Base-by-base conservation (phyloP, 2,797 vertebrate genomes). In the Oceanodroma leucorhoa region DNA sequence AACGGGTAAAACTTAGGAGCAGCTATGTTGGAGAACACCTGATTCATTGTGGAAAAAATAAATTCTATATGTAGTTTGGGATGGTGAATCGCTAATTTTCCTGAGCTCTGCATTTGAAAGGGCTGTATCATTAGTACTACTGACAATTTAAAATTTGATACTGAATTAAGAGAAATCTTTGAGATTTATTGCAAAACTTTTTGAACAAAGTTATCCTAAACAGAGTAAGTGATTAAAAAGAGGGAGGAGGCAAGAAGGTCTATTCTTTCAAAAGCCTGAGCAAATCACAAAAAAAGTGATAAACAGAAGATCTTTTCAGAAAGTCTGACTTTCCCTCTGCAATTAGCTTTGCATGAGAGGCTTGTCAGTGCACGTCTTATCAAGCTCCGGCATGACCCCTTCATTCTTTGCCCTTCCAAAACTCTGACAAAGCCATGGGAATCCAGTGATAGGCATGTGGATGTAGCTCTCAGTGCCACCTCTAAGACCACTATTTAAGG, bases 221-320 rank as follows among this genome's bases (percentile, higher is more conserved):
- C 19, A 55, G 48, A 80, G 14, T 14, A 12, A 73, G 30, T 45
- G 43, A 69, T 48, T 73, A 72, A 77, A 79, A 89, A 24, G 43
- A 78, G 15, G 15, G 30, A 89, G 87, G 29, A 70, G 40, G 34
- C 26, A 66, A 86, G 46, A 79, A 46, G 24, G 64, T 83, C 62
- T 79, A 9, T 89, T 69, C 62, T 88, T 72, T 90, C 57, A 90
- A 94, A 92, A 83, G 70, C 87, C 27, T 67, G 13, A 79, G 22
- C 8, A 90, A 84, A 71, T 72, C 38, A 72, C 46, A 4, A 45
- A 75, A 75, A 57, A 46, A 14, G 2, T 55, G 38, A 82, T 78
- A 89, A 97, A 94, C 71, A 89, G 67, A 88, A 78, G 53, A 89
- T 75, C 57, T 88, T 85, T 87, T 91, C 53, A 65, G 83, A 66